A percentile compares a stretch with the other conserved stretches of the same genome.
These are phyloP conservation scores for Spodoptera exigua DNA, from an alignment of 2,888 invertebrate species.

Conservation along the genomic window DNA sequence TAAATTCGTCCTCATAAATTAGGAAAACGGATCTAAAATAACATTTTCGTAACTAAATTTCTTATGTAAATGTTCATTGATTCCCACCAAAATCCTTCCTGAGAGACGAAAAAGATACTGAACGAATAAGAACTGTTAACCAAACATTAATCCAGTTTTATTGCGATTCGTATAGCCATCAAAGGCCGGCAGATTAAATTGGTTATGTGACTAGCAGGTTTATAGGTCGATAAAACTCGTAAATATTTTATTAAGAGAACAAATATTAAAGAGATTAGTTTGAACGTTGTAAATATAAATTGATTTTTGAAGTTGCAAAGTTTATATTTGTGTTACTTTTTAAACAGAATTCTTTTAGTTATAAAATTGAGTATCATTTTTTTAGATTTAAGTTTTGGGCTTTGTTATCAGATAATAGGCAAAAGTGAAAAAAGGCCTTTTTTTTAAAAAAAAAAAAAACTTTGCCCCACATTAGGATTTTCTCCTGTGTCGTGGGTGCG, in stretches of 20 bases:
- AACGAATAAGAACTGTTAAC: slow-evolving; percentile 40
- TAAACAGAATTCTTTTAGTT: neutral
- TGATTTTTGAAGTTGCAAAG: slow-evolving; percentile 53
- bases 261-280: slow-evolving; percentile 75
- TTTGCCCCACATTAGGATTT: too few species aligned
- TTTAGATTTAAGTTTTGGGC: too few species aligned
- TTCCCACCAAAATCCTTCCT: slow-evolving; percentile 56
- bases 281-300: slow-evolving; percentile 72
- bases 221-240: slow-evolving; percentile 78
- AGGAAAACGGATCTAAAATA: slow-evolving; percentile 53
- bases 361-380: too few species aligned
- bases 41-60: slow-evolving; percentile 54
- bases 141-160: slow-evolving; percentile 69
- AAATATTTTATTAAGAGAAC: slow-evolving; percentile 80
- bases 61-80: slow-evolving; percentile 61
- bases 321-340: neutral
- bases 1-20: slow-evolving; percentile 43
- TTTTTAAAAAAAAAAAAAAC: too few species aligned
- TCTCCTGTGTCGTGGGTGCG: too few species aligned
- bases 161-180: slow-evolving; percentile 69
- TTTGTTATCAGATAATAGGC: too few species aligned
- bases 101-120: slow-evolving; percentile 44
- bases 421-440: too few species aligned
- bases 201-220: slow-evolving; percentile 81
- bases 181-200: slow-evolving; percentile 78